Conservation (phyloP, 2,113 vertebrate genomes). For the Proterorhinus semilunaris region DNA sequence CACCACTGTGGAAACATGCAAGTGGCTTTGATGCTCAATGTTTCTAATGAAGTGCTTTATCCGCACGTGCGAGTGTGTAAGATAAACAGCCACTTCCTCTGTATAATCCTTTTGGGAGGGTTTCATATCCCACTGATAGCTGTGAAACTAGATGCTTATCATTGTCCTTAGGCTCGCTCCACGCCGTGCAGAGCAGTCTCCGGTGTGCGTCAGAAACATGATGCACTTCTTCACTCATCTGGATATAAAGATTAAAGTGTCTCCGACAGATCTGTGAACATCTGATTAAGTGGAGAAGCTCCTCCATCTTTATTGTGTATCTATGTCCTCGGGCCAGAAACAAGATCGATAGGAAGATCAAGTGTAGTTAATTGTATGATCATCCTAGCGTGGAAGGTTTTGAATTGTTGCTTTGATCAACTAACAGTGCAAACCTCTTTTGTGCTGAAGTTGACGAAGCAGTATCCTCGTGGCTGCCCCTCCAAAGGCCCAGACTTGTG, state of each 20-base stretch:
- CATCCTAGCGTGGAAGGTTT: too few species aligned
- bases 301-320: not conserved
- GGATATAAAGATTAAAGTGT: not conserved
- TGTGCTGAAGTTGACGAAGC: slow-evolving; percentile 98
- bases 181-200: slow-evolving; percentile 21
- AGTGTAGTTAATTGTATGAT: too few species aligned
- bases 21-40: slow-evolving; percentile 47
- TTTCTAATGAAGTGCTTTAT: slow-evolving; percentile 54
- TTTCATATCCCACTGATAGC: slow-evolving; percentile 66
- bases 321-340: not conserved
- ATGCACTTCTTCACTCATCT: not conserved
- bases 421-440: slow-evolving; percentile 78
- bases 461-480: slow-evolving; percentile 95
- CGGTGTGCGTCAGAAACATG: slow-evolving; percentile 10
- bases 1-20: slow-evolving; percentile 19
- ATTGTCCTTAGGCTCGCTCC: slow-evolving; percentile 44
- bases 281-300: not conserved
- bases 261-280: not conserved
- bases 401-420: too few species aligned
- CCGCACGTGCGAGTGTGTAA: slow-evolving; percentile 28
- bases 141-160: slow-evolving; percentile 70
- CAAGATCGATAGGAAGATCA: too few species aligned
- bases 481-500: slow-evolving; percentile 96
- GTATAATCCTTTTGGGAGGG: slow-evolving; percentile 61
- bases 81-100: slow-evolving; percentile 70